Percentiles rank a stretch among this genome's conserved stretches.
phyloP scores from a whole-genome alignment of 1,140 invertebrate species.

The Pseudomyrmex sp. region DNA sequence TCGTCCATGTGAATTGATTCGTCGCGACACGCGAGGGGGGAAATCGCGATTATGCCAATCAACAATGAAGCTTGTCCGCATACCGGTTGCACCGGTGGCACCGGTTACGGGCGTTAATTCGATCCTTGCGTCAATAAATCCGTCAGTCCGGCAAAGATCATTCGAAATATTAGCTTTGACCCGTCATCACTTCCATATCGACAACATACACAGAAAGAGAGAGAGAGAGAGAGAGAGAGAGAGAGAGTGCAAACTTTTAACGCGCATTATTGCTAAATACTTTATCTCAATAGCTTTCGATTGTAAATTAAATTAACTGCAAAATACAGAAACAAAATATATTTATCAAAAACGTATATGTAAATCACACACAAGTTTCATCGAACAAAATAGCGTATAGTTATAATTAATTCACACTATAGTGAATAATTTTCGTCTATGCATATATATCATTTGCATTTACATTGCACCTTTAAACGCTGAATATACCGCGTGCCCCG shows the following conservation, averaged over 20 bases:
- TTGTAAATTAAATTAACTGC: not conserved
- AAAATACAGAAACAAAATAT: not conserved
- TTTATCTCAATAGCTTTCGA: not conserved
- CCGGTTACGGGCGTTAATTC: constrained; percentile 55
- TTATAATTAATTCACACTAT: constrained; percentile 42
- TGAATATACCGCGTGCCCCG: not conserved
- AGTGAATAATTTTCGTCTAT: constrained; percentile 33
- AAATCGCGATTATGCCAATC: constrained; percentile 66
- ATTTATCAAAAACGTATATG: not conserved
- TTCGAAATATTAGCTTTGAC: constrained; percentile 54
- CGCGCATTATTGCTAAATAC: not conserved
- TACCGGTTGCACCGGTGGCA: constrained; percentile 44
- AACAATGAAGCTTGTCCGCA: constrained; percentile 56
- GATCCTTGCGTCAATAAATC: constrained; percentile 56
- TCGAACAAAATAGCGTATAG: not conserved
- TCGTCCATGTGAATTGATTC: constrained; percentile 68
- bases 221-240: too few species aligned
- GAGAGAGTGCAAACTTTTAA: not conserved
- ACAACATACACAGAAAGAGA: not conserved
- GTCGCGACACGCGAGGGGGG: constrained; percentile 48
- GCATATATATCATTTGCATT: constrained; percentile 19
- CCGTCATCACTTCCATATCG: constrained; percentile 3
- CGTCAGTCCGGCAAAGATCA: constrained; percentile 50
- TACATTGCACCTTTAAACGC: constrained; percentile 29
- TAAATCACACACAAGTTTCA: not conserved